Base-by-base conservation (phyloP, 1,140 invertebrate genomes). In the Drosophila sucinea region DNA sequence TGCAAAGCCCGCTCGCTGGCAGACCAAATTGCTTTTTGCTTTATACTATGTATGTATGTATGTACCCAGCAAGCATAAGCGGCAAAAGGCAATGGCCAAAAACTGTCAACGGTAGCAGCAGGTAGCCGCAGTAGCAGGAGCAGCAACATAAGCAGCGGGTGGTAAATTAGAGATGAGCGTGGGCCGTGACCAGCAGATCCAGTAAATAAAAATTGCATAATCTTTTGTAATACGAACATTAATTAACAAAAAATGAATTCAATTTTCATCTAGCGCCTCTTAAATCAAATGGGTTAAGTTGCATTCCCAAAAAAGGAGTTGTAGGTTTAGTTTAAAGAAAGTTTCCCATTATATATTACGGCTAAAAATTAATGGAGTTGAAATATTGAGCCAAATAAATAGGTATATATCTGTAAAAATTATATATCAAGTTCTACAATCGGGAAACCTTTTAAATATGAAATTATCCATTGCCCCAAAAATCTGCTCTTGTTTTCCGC, bases 11-110 rank as follows among this genome's bases (percentile, higher is more conserved):
- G 64, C 63, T 74, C 17, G 62, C 72, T 77, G 72, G 65, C 73
- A 63, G 54, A 57, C 80, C 73, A 87, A 87, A 87, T 90, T 87
- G 80, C 80, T 90, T 87, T 81, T 87, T 79, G 77, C 76, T 71
- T 41, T 78, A 67, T 47, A 17, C 17, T 17, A 55, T 57, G 51
- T 70, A 67, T 58, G 60, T 17, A 55, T 57, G 51, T 70, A 67
- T 58, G 60, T 68, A 65, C 57, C 58, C 57, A 67, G 29, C 66
- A 77, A 62, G 57, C 23, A 29, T 67, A 77, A 62, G 57, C 30
- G 27, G 58, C 62, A 55, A 58, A 77, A 65, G 23, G 62, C 55
- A 62, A 66, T 51, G 27, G 33, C 44, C 5, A 57, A 25, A 17
- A 60, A 30, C 60, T 61, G 73, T 64, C 66, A 72, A 77, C 38